These are phyloP conservation scores for Gila robusta DNA, from an alignment of 2,797 vertebrate species.

Conservation along the genomic window DNA sequence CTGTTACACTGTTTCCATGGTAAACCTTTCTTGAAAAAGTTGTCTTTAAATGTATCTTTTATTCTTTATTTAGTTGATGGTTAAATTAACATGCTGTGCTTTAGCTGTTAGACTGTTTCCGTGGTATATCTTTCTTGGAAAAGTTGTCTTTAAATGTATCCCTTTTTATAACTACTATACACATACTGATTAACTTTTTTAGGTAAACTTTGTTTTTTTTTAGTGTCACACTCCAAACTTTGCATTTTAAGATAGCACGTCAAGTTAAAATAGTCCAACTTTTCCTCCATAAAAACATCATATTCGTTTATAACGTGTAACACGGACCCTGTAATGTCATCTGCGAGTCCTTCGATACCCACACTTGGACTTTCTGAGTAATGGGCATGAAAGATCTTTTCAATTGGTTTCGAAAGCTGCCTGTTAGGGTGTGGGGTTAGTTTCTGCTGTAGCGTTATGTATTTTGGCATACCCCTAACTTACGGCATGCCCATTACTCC, in stretches of 20 bases:
- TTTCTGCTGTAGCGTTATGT: neutral
- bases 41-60: neutral
- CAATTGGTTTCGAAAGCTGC: neutral
- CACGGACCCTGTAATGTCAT: neutral
- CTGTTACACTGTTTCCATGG: neutral
- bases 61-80: neutral
- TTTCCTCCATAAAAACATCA: neutral
- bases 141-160: slow-evolving; percentile 6
- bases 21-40: neutral
- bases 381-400: neutral
- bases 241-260: neutral
- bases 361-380: no score
- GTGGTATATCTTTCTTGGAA: neutral
- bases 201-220: neutral
- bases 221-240: no score
- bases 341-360: no score
- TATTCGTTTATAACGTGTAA: neutral
- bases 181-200: neutral
- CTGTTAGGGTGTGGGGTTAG: neutral
- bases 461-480: neutral
- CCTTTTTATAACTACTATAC: neutral
- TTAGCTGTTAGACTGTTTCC: neutral
- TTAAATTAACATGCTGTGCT: neutral
- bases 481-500: neutral
- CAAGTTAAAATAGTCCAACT: neutral